Evolutionary conservation across 2,797 vertebrate species (phyloP).

Genomic region (Sphenodon punctatus): DNA sequence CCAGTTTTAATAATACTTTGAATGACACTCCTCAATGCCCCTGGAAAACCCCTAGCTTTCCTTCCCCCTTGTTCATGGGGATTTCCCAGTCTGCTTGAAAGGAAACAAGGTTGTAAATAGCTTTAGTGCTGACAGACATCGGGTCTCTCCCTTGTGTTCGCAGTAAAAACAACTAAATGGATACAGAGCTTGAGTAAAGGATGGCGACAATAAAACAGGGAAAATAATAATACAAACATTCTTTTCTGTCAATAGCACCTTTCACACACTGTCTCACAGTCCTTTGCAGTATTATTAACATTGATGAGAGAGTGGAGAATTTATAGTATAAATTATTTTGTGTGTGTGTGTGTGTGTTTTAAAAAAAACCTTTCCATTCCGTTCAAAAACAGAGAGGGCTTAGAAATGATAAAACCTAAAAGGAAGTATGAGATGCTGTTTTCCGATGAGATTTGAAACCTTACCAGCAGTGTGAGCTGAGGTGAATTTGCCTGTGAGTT

Average conservation of each 20-base stretch:
- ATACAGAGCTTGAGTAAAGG: constrained; percentile 30
- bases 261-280: background rate
- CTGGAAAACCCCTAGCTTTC: constrained; percentile 68
- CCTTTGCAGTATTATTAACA: background rate
- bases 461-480: no score
- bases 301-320: no score
- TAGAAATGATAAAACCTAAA: background rate
- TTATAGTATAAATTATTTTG: background rate
- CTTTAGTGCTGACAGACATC: background rate
- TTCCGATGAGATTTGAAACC: no score
- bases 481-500: no score
- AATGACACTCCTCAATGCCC: background rate
- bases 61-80: constrained; percentile 55
- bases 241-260: no score
- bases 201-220: no score
- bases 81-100: constrained; percentile 38
- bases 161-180: constrained; percentile 3
- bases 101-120: constrained; percentile 51
- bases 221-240: no score
- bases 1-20: background rate
- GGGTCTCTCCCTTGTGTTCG: constrained; percentile 19
- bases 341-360: background rate
- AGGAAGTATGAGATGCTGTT: no score
- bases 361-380: no score
- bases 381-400: background rate